Evolutionary conservation across 2,113 vertebrate genomes (phyloP).

Genomic region (Sisor rabdophorus): DNA sequence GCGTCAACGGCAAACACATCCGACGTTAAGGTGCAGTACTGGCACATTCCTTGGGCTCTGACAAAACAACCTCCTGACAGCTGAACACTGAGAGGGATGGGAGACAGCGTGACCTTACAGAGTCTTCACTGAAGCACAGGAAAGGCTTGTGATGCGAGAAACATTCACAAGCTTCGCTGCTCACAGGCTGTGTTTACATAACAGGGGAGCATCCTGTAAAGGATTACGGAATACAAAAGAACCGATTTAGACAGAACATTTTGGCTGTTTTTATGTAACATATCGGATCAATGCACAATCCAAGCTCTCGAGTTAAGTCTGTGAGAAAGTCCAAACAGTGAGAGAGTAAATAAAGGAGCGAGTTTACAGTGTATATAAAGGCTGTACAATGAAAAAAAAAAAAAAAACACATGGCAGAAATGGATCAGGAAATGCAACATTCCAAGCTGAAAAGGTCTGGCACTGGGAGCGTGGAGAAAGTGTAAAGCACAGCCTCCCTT

Average conservation of each 20-base stretch:
- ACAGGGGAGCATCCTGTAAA: slow-evolving; percentile 44
- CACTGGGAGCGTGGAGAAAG: slow-evolving; percentile 43
- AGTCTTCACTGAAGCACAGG: slow-evolving; percentile 12
- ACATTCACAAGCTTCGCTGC: slow-evolving; percentile 30
- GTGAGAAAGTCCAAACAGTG: neutral
- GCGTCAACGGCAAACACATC: slow-evolving; percentile 45
- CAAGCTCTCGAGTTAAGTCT: no score
- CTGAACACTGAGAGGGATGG: slow-evolving; percentile 25
- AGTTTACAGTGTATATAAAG: neutral
- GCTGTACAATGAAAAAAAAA: slow-evolving; percentile 29
- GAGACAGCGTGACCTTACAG: slow-evolving; percentile 47
- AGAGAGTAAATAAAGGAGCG: neutral
- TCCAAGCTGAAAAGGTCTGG: slow-evolving; percentile 54
- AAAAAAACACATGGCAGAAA: slow-evolving; percentile 56
- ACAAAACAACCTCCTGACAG: slow-evolving; percentile 41
- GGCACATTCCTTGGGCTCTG: slow-evolving; percentile 43
- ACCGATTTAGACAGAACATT: slow-evolving; percentile 11
- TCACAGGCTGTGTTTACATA: slow-evolving; percentile 49
- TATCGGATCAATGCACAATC: neutral
- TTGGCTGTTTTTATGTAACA: slow-evolving; percentile 34
- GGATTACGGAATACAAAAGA: slow-evolving; percentile 48
- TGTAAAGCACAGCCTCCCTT: slow-evolving; percentile 35
- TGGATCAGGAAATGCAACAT: slow-evolving; percentile 61
- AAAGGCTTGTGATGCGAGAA: slow-evolving; percentile 24
- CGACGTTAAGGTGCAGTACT: slow-evolving; percentile 31